Evolutionary conservation across 1,140 invertebrate species (phyloP).

Genomic region (Hormaphis cornu): DNA sequence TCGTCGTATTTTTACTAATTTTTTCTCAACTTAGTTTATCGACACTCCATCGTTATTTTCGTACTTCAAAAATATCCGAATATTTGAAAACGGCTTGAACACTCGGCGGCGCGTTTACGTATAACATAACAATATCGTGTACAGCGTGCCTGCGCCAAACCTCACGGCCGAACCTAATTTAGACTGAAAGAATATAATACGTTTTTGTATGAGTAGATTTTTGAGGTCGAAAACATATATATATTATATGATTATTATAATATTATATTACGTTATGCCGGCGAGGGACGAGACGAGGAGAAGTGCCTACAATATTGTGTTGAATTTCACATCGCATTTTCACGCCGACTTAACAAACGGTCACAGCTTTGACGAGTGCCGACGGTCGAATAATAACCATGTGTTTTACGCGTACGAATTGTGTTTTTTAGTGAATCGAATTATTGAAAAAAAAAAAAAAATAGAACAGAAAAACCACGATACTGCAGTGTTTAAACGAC

Average conservation of each 20-base stretch:
- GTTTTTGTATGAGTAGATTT: not conserved
- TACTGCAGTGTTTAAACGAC: too few relatives aligned
- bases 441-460: too few relatives aligned
- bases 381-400: not conserved
- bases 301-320: not conserved
- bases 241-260: not conserved
- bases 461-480: too few relatives aligned
- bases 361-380: not conserved
- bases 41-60: too few relatives aligned
- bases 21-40: too few relatives aligned
- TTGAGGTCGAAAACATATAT: too few relatives aligned
- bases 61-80: too few relatives aligned
- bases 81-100: too few relatives aligned
- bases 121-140: not conserved
- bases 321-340: slow-evolving; percentile 15
- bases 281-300: not conserved
- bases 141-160: not conserved
- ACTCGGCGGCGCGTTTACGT: not conserved
- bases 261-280: not conserved
- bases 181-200: not conserved
- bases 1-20: too few relatives aligned
- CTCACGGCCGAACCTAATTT: slow-evolving; percentile 1
- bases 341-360: not conserved
- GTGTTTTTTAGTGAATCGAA: too few relatives aligned
- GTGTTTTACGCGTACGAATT: too few relatives aligned